These are phyloP conservation scores for Diadumene lineata DNA, from an alignment of 92 coral and sea anemone species.

Conservation along the genomic window DNA sequence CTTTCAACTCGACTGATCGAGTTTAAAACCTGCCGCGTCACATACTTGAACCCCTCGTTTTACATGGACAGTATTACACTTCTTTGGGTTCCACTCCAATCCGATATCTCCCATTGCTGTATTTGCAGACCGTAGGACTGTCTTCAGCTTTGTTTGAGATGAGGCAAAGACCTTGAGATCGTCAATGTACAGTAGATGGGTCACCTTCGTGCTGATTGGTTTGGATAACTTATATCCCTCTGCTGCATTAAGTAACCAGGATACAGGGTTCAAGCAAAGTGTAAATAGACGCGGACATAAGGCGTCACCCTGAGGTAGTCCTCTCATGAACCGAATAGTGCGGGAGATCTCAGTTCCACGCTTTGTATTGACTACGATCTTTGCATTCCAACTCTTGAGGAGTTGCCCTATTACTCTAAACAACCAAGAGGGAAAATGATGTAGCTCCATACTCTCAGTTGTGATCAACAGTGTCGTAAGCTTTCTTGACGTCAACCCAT, in stretches of 20 bases:
- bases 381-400: conserved; percentile 44
- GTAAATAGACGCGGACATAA: no score
- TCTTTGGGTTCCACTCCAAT: conserved; percentile 56
- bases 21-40: conserved; percentile 27
- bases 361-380: conserved; percentile 34
- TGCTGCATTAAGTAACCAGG: conserved; percentile 38
- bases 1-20: conserved; percentile 18
- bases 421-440: conserved; percentile 50
- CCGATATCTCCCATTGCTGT: conserved; percentile 48
- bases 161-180: no score
- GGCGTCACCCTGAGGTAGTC: conserved; percentile 47
- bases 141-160: conserved; percentile 34
- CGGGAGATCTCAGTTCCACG: conserved; percentile 35
- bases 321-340: conserved; percentile 37
- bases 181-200: conserved; percentile 48
- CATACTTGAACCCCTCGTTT: conserved; percentile 35
- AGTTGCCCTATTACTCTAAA: conserved; percentile 36
- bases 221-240: conserved; percentile 47
- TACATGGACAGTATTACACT: conserved; percentile 45
- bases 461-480: conserved; percentile 44
- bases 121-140: conserved; percentile 9
- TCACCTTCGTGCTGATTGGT: conserved; percentile 43
- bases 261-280: conserved; percentile 35
- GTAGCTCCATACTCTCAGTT: conserved; percentile 35
- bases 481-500: conserved; percentile 53